Evolutionary conservation across 2,888 invertebrate species (phyloP).

Genomic region (Philereme transversata): DNA sequence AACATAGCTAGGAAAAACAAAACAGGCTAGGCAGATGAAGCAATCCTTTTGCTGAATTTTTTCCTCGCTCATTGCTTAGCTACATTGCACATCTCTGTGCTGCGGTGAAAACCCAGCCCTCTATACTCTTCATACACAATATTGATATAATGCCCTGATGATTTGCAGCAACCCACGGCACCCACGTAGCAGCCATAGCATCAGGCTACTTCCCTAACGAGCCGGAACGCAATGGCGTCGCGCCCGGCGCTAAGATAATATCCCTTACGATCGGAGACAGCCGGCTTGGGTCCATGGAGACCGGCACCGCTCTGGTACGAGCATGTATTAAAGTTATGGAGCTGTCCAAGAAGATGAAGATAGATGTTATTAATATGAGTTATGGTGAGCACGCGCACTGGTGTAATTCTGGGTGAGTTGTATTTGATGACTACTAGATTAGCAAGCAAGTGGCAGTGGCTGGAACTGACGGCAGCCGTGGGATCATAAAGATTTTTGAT

Average conservation of each 20-base stretch:
- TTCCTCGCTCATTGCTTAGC: too few relatives aligned
- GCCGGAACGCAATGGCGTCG: slow-evolving; percentile 96
- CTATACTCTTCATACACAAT: too few relatives aligned
- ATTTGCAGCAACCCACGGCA: slow-evolving; percentile 93
- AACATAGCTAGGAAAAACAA: too few relatives aligned
- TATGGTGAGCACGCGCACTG: slow-evolving; percentile 98
- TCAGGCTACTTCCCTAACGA: slow-evolving; percentile 94
- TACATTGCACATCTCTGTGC: too few relatives aligned
- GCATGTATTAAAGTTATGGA: slow-evolving; percentile 96
- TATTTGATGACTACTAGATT: too few relatives aligned
- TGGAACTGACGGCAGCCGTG: too few relatives aligned
- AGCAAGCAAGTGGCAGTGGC: too few relatives aligned
- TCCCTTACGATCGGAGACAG: slow-evolving; percentile 97
- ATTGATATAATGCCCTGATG: too few relatives aligned
- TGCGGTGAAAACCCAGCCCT: too few relatives aligned
- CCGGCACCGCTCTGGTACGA: slow-evolving; percentile 95
- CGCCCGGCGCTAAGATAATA: slow-evolving; percentile 97
- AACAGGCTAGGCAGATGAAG: too few relatives aligned
- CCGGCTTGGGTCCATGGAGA: slow-evolving; percentile 97
- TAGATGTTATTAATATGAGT: slow-evolving; percentile 98
- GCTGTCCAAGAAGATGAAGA: slow-evolving; percentile 81
- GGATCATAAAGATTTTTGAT: too few relatives aligned
- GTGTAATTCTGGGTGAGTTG: slow-evolving; percentile 92
- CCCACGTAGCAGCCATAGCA: slow-evolving; percentile 98
- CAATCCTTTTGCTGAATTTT: too few relatives aligned